Percentiles rank a stretch among this genome's conserved stretches.
These are phyloP conservation scores for Ophion ellenae DNA, from an alignment of 2,888 invertebrate species.

Conservation along the genomic window DNA sequence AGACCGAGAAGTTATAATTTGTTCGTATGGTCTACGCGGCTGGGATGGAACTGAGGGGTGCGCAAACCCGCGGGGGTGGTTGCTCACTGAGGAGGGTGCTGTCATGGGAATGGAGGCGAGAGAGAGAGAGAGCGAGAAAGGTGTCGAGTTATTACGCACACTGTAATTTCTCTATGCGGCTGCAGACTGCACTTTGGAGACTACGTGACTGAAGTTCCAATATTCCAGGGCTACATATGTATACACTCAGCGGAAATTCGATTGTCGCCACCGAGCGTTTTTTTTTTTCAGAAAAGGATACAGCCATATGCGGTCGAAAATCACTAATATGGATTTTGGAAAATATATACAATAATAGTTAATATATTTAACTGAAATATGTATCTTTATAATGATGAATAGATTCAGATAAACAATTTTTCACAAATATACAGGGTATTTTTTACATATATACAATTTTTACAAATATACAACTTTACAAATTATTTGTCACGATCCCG, in stretches of 20 bases:
- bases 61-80: neutral
- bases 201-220: slow-evolving; percentile 49
- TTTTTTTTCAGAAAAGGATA: neutral
- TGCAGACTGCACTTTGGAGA: slow-evolving; percentile 40
- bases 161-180: slow-evolving; percentile 32
- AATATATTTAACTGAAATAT: too few species aligned
- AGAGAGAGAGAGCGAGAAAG: slow-evolving; percentile 6
- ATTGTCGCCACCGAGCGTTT: slow-evolving; percentile 13
- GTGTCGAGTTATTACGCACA: slow-evolving; percentile 37
- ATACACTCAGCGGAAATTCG: neutral
- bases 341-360: neutral
- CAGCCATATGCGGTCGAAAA: neutral
- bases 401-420: too few species aligned
- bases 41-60: slow-evolving; percentile 18
- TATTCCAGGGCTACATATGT: neutral
- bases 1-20: slow-evolving; percentile 64
- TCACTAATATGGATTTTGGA: neutral
- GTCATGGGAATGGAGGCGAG: slow-evolving; percentile 1
- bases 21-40: slow-evolving; percentile 26
- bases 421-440: too few species aligned
- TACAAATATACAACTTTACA: too few species aligned
- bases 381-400: too few species aligned
- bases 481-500: too few species aligned
- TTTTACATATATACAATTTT: too few species aligned
- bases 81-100: slow-evolving; percentile 4